These are phyloP conservation scores for Ladona fulva DNA, from an alignment of 1,140 invertebrate genomes.

Conservation along the genomic window DNA sequence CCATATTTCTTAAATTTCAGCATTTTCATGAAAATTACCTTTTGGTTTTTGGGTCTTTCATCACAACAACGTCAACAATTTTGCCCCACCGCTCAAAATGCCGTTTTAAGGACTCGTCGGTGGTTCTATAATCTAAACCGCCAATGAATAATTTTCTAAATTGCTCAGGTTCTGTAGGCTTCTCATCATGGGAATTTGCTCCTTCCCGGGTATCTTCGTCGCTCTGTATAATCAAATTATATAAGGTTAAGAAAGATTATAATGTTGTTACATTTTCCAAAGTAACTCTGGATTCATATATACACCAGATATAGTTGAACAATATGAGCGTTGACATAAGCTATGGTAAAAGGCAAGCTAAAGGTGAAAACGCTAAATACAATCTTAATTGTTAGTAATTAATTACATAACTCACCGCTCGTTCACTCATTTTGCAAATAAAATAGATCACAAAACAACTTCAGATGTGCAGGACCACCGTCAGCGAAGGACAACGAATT, in stretches of 20 bases:
- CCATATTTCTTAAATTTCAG: background rate
- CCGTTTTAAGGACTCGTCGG: conserved; percentile 82
- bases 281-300: no score
- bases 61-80: conserved; percentile 94
- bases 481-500: no score
- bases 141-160: conserved; percentile 95
- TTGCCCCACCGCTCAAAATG: conserved; percentile 97
- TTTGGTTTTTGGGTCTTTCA: conserved; percentile 92
- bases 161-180: conserved; percentile 70
- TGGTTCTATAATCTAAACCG: conserved; percentile 89
- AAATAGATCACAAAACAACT: no score
- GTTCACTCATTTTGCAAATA: background rate
- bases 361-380: no score
- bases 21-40: conserved; percentile 31
- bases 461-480: no score
- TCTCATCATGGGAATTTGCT: background rate
- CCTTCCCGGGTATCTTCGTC: background rate
- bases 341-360: no score
- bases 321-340: no score
- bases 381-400: no score
- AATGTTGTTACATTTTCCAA: no score
- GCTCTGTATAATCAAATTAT: no score
- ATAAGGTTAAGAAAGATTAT: no score
- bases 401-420: background rate
- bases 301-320: no score